Conservation (phyloP, 1,140 invertebrate species). For the Drosophila leontia region DNA sequence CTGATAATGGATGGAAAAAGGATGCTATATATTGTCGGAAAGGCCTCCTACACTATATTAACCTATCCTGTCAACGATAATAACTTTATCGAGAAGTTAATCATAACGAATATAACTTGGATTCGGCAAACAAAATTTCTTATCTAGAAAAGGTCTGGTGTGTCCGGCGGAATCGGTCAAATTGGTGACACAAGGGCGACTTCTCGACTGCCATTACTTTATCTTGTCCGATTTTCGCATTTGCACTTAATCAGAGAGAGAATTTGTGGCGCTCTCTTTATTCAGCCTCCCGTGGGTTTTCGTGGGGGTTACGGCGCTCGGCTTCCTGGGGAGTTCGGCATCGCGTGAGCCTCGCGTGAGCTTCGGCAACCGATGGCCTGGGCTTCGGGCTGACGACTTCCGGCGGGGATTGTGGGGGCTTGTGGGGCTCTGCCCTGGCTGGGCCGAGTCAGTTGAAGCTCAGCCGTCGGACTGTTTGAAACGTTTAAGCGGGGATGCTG, state of each 20-base stretch:
- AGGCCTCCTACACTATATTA: background rate
- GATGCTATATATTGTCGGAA: background rate
- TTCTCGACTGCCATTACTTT: constrained; percentile 5
- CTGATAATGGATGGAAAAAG: no score
- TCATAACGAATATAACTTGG: background rate
- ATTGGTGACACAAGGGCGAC: constrained; percentile 7
- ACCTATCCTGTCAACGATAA: background rate
- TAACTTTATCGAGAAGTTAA: background rate
- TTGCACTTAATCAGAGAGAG: background rate
- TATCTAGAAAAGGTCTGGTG: background rate
- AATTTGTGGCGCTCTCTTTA: constrained; percentile 8
- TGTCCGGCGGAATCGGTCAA: background rate
- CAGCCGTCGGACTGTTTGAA: constrained; percentile 72
- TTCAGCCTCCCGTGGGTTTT: constrained; percentile 16
- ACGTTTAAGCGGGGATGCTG: constrained; percentile 71
- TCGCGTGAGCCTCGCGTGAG: constrained; percentile 1
- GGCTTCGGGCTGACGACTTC: constrained; percentile 26
- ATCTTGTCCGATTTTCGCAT: constrained; percentile 14
- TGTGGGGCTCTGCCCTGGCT: constrained; percentile 29
- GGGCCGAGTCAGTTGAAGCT: constrained; percentile 66
- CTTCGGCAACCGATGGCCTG: constrained; percentile 29
- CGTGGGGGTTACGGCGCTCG: background rate
- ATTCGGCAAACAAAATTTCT: no score
- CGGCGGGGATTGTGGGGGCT: constrained; percentile 21
- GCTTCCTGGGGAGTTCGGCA: constrained; percentile 15